Percentiles rank a stretch among this genome's conserved stretches.
Evolutionary conservation across 2,797 vertebrate species (phyloP).

Genomic region (Ciconia nigra): DNA sequence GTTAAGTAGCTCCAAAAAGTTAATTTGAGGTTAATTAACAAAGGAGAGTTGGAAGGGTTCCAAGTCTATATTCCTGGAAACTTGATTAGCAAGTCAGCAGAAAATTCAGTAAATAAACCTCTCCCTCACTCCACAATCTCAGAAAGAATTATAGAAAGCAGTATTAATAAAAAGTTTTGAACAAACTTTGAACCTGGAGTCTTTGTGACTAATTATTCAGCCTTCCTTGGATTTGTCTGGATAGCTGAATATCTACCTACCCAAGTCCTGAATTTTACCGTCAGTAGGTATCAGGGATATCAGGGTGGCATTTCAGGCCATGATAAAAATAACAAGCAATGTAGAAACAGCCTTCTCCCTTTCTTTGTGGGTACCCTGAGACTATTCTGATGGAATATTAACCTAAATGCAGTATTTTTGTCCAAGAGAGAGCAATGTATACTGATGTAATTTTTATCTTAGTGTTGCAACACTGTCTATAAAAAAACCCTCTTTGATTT

Average conservation of each 20-base stretch:
- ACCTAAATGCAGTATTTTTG: background rate
- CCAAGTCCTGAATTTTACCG: background rate
- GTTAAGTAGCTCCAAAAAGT: background rate
- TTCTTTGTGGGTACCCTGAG: background rate
- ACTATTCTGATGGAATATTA: background rate
- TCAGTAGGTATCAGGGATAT: background rate
- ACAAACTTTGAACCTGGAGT: background rate
- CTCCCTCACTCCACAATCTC: background rate
- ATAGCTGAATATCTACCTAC: background rate
- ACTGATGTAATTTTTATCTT: conserved; percentile 3
- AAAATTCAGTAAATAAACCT: conserved; percentile 1
- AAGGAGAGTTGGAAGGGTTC: background rate
- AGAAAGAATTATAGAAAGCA: background rate
- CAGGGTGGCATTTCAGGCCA: background rate
- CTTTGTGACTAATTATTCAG: background rate
- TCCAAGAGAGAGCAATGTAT: background rate
- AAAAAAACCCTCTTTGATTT: background rate
- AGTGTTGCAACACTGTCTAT: background rate
- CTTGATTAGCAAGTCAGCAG: background rate
- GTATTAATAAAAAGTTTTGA: background rate
- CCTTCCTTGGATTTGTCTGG: background rate
- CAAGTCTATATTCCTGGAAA: background rate
- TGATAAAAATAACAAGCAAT: background rate
- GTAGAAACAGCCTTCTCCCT: background rate
- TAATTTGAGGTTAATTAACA: background rate